Evolutionary conservation across 2,113 vertebrate genomes (phyloP), one percentile per base, ranked within the genome.

Genomic region (Phaethornis superciliosus): DNA sequence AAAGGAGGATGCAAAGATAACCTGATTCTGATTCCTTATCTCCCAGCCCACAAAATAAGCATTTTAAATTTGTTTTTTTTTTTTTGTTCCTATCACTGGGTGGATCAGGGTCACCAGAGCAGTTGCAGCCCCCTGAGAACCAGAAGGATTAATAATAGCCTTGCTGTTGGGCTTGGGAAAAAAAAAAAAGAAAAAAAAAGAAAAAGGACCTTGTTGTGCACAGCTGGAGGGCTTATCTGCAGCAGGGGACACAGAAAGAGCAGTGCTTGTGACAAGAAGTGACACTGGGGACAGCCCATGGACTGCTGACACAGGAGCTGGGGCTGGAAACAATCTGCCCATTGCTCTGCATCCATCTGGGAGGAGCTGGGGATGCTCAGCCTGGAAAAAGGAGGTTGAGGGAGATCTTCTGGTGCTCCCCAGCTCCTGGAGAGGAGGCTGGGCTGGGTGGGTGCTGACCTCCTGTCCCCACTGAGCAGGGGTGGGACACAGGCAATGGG

Each of bases 221-320:
- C 91, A 91, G 91, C 96, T 81, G n/a, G 51, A 77, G 4, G 32
- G 85, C 80, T 84, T 55, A 71, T 89, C 96, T 84, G 92, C 95
- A 7, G 95, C 69, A 26, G 86, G 68, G 85, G 94, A 92, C 65
- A 67, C 81, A 93, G 96, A 90, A 96, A 92, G 83, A 81, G 92
- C 92, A 84, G 58, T 9, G 28, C 46, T 47, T 33, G 81, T 77
- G 92, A 95, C n/a, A 37, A 72, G 83, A 71, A 95, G 88, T 88
- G 97, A 94, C 95, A 94, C 90, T 71, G 95, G 94, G 88, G 86
- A 83, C 32, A n/a, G 32, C 46, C 59, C 59, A 44, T 69, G 91
- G 80, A 74, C 91, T 30, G 32, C 17, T 15, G 63, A 89, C 85
- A 37, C 88, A 51, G 81, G 55, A 81, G 88, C 65, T 40, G 52